These are phyloP conservation scores for Ploceus nigricollis DNA, from an alignment of 2,113 vertebrate genomes.

Conservation along the genomic window DNA sequence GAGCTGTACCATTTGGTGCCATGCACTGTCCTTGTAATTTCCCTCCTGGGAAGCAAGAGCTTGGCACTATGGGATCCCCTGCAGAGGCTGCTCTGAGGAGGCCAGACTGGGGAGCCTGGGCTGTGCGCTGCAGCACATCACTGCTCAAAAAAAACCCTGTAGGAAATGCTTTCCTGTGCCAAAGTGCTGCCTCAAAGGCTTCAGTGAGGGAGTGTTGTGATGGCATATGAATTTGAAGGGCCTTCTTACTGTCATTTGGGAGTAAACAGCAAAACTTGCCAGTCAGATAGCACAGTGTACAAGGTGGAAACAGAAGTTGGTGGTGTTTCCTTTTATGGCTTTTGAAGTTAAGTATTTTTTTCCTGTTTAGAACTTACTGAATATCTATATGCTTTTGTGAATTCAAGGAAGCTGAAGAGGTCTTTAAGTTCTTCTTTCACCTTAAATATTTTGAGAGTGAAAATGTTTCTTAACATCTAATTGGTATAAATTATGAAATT, in stretches of 20 bases:
- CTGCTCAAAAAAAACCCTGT: not conserved
- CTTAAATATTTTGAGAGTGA: not conserved
- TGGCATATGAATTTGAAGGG: not conserved
- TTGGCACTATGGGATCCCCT: not conserved
- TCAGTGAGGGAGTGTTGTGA: not conserved
- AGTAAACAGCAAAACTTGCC: not conserved
- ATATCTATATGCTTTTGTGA: not conserved
- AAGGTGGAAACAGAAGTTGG: not conserved
- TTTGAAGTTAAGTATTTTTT: not conserved
- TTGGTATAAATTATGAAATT: not conserved
- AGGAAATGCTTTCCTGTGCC: not conserved
- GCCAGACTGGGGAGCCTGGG: not conserved
- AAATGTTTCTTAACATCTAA: not conserved
- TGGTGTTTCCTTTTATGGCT: not conserved
- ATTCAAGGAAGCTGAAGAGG: not conserved
- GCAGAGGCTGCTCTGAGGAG: not conserved
- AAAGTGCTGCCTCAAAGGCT: not conserved
- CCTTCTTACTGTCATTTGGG: not conserved
- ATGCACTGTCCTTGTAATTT: rapidly evolving
- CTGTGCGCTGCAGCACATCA: not conserved
- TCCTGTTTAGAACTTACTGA: not conserved
- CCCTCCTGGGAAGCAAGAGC: not conserved
- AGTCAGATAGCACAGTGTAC: not conserved
- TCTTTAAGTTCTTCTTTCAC: not conserved
- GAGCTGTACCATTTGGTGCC: not conserved